Evolutionary conservation across 2,113 vertebrate genomes (phyloP), one percentile per base, ranked within the genome.

Genomic region (Campylomormyrus numenius): DNA sequence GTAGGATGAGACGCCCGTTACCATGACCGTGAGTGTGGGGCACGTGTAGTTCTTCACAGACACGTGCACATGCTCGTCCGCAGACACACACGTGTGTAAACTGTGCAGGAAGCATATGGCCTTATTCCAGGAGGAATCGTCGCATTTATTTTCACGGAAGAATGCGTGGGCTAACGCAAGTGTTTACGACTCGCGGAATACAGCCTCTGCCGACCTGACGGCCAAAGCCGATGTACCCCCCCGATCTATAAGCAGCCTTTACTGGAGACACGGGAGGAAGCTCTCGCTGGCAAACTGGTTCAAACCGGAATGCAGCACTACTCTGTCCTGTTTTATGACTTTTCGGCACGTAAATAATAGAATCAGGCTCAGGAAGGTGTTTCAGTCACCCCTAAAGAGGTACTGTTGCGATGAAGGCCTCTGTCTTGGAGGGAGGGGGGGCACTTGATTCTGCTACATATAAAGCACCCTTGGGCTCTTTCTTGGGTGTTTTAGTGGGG

Each of bases 1-100:
- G 88, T 88, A 70, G 77, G 90, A 89, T 21, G 56, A 70, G 45
- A 88, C 77, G 74, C 15, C 88, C 89, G 88, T 90, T 91, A 91
- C 88, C 90, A 35, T 88, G 53, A 77, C 52, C 27, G 58, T 39
- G 62, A 62, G 88, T 46, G 84, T 39, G 21, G 87, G 35, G 85
- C 50, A 87, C 83, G 35, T 48, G 31, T 89, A 52, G 88, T 39
- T 77, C 35, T 17, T 77, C 35, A 83, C 89, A 88, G 19, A 85
- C 86, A 49, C 17, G n/a, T 86, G 90, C n/a, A 52, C 8, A 48
- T 53, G 48, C 4, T 45, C 39, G 56, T n/a, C 85, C 39, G 3
- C 6, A 45, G 80, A 39, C 31, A 15, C 31, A 15, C 50, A 87
- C 9, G 90, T 35, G 42, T 86, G 89, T 46, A 11, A 24, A 56